Evolutionary conservation across 2,888 invertebrate genomes (phyloP).

Genomic region (Alviniconcha strummeri): DNA sequence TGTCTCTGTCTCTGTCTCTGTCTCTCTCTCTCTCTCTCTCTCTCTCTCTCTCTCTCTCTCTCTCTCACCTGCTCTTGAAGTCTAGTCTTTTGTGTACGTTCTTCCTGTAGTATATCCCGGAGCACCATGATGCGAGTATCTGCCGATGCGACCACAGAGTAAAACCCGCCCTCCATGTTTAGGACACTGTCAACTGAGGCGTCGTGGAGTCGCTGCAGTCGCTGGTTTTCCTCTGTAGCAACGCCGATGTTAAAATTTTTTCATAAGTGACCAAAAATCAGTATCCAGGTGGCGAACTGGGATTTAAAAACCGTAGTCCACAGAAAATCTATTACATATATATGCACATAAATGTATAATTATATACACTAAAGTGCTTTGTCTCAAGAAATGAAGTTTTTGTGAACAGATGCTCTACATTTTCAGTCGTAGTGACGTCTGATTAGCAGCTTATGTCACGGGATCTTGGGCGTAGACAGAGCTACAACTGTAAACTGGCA

Average conservation of each 20-base stretch:
- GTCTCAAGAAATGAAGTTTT: too few relatives aligned
- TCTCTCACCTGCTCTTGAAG: slow-evolving; percentile 42
- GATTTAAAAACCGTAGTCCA: too few relatives aligned
- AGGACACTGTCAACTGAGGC: slow-evolving; percentile 30
- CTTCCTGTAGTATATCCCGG: slow-evolving; percentile 41
- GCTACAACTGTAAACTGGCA: too few relatives aligned
- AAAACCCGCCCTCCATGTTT: slow-evolving; percentile 19
- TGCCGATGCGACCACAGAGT: slow-evolving; percentile 13
- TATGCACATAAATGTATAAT: neutral
- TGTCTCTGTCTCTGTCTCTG: neutral
- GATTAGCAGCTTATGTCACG: too few relatives aligned
- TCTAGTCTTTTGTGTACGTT: slow-evolving; percentile 35
- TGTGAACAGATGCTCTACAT: too few relatives aligned
- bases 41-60: neutral
- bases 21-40: neutral
- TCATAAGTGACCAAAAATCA: too few relatives aligned
- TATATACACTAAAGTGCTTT: too few relatives aligned
- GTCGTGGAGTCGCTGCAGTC: slow-evolving; percentile 30
- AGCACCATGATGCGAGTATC: slow-evolving; percentile 45
- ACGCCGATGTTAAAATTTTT: too few relatives aligned
- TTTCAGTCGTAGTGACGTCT: too few relatives aligned
- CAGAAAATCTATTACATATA: neutral
- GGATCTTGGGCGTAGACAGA: too few relatives aligned
- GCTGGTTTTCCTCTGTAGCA: slow-evolving; percentile 40
- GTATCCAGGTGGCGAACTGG: too few relatives aligned